Conservation (phyloP, 2,888 invertebrate genomes). For the Drosophila hamatofila region DNA sequence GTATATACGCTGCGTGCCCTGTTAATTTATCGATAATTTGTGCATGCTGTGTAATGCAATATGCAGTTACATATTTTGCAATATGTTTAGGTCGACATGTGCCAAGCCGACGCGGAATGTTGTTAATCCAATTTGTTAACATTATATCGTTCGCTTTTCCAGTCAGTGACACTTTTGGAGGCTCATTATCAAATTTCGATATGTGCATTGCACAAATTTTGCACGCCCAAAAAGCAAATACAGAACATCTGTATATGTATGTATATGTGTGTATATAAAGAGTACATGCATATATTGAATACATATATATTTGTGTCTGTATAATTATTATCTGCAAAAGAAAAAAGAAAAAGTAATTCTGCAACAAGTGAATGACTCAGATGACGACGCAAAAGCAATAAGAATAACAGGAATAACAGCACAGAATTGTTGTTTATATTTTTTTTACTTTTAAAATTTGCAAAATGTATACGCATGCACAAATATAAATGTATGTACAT, state of each 20-base stretch:
- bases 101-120: constrained; percentile 16
- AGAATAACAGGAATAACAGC: constrained; percentile 62
- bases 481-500: not conserved
- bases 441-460: constrained; percentile 59
- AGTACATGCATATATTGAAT: constrained; percentile 10
- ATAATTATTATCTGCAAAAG: constrained; percentile 63
- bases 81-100: constrained; percentile 32
- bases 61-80: constrained; percentile 32
- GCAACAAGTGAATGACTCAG: constrained; percentile 80
- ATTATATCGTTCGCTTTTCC: constrained; percentile 6
- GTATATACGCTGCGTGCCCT: not conserved
- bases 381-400: constrained; percentile 57
- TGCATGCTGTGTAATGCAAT: constrained; percentile 38
- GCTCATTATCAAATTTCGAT: constrained; percentile 61
- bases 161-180: constrained; percentile 60
- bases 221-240: constrained; percentile 37
- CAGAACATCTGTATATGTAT: constrained; percentile 33
- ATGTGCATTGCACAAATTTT: constrained; percentile 56
- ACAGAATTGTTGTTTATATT: constrained; percentile 44
- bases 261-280: not conserved
- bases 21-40: constrained; percentile 55
- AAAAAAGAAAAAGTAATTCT: constrained; percentile 52
- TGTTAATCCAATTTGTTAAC: constrained; percentile 25
- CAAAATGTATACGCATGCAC: constrained; percentile 35
- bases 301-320: constrained; percentile 25